Evolutionary conservation across 2,113 vertebrate genomes (phyloP).

Genomic region (Myrmecobius fasciatus): DNA sequence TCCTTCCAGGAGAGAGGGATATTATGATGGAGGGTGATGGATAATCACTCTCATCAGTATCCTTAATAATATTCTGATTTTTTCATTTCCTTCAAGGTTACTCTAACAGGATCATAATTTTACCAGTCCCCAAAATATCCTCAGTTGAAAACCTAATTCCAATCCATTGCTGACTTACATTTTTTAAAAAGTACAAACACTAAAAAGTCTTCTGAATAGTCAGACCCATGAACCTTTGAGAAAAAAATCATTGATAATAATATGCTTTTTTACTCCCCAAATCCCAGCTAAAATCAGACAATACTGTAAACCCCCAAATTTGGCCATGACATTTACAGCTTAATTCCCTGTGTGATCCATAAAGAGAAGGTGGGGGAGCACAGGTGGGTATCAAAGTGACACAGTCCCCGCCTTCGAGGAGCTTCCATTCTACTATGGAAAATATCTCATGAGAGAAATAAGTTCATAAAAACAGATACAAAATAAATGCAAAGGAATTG

Average conservation of each 20-base stretch:
- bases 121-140: constrained; percentile 50
- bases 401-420: background rate
- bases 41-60: constrained; percentile 60
- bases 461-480: background rate
- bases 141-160: constrained; percentile 70
- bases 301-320: constrained; percentile 17
- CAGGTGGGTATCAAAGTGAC: background rate
- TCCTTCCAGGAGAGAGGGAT: constrained; percentile 44
- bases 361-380: constrained; percentile 2
- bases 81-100: constrained; percentile 61
- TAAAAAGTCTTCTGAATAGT: background rate
- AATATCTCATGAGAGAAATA: background rate
- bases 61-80: constrained; percentile 63
- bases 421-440: background rate
- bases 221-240: background rate
- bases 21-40: constrained; percentile 49
- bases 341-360: constrained; percentile 52
- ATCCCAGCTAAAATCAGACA: constrained; percentile 38
- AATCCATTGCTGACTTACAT: constrained; percentile 45
- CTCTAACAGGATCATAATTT: constrained; percentile 70
- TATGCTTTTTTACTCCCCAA: constrained; percentile 10
- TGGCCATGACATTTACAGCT: constrained; percentile 31
- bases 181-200: background rate
- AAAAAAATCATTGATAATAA: constrained; percentile 29
- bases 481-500: background rate